A percentile compares a stretch with the other conserved stretches of the same genome.
These are phyloP conservation scores for Scolopax bukidnonensis DNA, from an alignment of 2,797 vertebrate species.

Conservation along the genomic window DNA sequence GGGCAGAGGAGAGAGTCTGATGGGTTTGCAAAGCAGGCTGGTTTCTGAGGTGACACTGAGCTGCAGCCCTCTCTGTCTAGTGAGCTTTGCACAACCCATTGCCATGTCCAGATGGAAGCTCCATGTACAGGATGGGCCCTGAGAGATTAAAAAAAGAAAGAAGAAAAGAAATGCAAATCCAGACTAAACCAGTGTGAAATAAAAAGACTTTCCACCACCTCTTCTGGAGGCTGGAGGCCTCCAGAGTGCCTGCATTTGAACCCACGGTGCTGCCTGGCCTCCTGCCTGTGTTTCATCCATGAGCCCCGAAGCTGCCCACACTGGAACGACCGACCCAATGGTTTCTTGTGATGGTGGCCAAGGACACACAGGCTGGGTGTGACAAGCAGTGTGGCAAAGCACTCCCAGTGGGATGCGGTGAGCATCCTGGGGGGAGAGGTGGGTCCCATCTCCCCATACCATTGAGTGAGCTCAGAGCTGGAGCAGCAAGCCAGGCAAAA, in stretches of 20 bases:
- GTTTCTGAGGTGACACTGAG: background rate
- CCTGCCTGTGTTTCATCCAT: background rate
- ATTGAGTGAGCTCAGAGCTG: background rate
- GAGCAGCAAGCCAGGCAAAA: background rate
- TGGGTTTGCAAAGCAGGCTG: background rate
- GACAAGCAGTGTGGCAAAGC: background rate
- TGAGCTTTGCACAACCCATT: background rate
- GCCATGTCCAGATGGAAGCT: background rate
- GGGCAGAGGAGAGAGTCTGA: background rate
- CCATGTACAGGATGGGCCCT: background rate
- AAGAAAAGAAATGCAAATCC: background rate
- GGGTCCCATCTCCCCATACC: background rate
- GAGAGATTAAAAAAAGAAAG: background rate
- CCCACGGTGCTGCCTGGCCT: background rate
- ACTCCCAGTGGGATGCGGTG: accelerated
- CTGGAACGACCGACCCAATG: background rate
- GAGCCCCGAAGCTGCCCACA: background rate
- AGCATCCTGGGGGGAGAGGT: background rate
- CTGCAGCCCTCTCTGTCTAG: background rate
- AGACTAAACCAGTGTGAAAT: background rate
- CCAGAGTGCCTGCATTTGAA: background rate
- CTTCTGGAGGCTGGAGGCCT: background rate
- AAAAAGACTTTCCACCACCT: background rate
- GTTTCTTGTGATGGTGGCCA: background rate
- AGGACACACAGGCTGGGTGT: background rate